Evolutionary conservation across 2,888 invertebrate species (phyloP).

Genomic region (Charanyca ferruginea): DNA sequence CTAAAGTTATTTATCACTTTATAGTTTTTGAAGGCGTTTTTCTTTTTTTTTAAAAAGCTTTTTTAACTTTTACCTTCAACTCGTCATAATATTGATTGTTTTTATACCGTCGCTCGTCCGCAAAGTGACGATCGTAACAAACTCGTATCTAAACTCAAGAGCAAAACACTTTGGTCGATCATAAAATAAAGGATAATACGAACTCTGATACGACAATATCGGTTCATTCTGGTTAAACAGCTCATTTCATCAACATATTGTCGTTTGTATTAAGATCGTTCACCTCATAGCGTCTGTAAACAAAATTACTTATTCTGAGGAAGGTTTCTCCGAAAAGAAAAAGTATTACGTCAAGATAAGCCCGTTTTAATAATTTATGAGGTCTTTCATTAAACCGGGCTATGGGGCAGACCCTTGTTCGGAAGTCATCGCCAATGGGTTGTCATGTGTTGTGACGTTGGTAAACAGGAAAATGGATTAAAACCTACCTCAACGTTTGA

Average conservation of each 20-base stretch:
- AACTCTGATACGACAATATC: conserved; percentile 9
- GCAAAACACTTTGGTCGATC: conserved; percentile 19
- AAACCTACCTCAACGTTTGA: not conserved
- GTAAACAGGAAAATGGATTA: conserved; percentile 8
- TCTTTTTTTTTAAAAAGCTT: too few relatives aligned
- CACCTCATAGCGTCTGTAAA: not conserved
- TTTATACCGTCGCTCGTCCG: conserved; percentile 19
- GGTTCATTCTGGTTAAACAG: conserved; percentile 14
- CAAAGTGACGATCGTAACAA: conserved; percentile 25
- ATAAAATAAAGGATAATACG: conserved; percentile 19
- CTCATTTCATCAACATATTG: conserved; percentile 1
- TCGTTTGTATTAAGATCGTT: conserved; percentile 8
- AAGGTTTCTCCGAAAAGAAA: conserved; percentile 10
- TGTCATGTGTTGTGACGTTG: not conserved
- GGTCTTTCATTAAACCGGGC: conserved; percentile 19
- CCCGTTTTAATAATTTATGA: conserved; percentile 44
- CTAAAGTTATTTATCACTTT: too few relatives aligned
- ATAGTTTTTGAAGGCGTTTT: too few relatives aligned
- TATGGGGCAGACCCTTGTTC: conserved; percentile 13
- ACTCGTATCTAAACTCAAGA: conserved; percentile 36
- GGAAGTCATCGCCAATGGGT: not conserved
- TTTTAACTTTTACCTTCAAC: conserved; percentile 1
- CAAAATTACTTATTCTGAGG: conserved; percentile 7
- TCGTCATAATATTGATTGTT: conserved; percentile 27
- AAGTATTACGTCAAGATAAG: conserved; percentile 14